A percentile compares a stretch with the other conserved stretches of the same genome.
These are phyloP conservation scores for Centropus unirufus DNA, from an alignment of 2,113 vertebrate genomes.

Conservation along the genomic window DNA sequence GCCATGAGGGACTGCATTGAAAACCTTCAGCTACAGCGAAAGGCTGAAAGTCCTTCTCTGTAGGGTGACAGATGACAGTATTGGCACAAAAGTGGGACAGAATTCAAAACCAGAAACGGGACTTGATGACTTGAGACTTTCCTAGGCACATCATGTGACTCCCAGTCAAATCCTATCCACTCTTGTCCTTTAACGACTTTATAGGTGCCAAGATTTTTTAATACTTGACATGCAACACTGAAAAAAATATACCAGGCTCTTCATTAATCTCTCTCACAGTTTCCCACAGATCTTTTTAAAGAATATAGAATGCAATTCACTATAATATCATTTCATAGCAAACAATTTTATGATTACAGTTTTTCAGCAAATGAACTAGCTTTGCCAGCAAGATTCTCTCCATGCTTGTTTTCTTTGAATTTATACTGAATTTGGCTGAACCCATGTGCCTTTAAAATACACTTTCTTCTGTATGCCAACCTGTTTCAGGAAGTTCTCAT, in stretches of 20 bases:
- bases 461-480: slow-evolving; percentile 20
- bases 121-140: neutral
- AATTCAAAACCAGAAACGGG: neutral
- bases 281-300: neutral
- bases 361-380: neutral
- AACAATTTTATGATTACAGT: neutral
- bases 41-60: neutral
- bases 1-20: rapidly evolving
- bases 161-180: neutral
- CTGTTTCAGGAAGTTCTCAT: slow-evolving; percentile 37
- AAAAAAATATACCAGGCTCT: neutral
- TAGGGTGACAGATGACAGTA: neutral
- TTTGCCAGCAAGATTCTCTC: neutral
- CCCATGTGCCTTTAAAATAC: neutral
- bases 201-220: neutral
- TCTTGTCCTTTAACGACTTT: neutral
- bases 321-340: neutral
- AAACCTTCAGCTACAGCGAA: neutral
- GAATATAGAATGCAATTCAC: neutral
- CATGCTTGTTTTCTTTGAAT: neutral
- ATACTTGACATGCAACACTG: neutral
- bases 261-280: neutral
- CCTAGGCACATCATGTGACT: rapidly evolving
- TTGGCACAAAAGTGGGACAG: neutral
- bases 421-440: neutral